Evolutionary conservation across 1,140 invertebrate species (phyloP), one percentile per base, ranked within the genome.

Genomic region (Atta texana): DNA sequence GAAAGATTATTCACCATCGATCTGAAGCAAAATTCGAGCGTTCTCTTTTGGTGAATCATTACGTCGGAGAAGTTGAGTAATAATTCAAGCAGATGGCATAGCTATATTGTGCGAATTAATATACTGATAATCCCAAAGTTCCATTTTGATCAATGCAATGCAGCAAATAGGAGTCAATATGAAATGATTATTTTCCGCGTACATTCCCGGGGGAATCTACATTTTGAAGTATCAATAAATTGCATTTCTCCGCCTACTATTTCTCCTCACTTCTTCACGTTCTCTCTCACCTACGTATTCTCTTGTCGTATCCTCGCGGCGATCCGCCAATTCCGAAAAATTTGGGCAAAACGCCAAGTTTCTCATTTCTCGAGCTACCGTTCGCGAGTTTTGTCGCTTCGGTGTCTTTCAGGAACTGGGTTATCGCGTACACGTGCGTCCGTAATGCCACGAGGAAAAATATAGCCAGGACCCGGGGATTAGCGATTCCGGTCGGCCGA

Each of bases 301-400:
- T 59, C 16, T 63, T 57, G n/a, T 34, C 34, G 55, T 28, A 5
- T 1, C 21, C 55, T 59, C 72, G 12, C 71, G 24, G 34, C 57
- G 34, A 77, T 28, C 51, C 10, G 39, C 21, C 51, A n/a, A 18
- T 86, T 49, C 72, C 24, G 53, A 76, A 53, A 72, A 82, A 86
- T 88, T 76, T 44, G 34, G 53, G 71, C 77, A 72, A 81, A 66
- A 87, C 75, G 57, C 87, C 88, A 89, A 71, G 57, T 18, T 10
- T 28, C 75, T 77, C 75, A n/a, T 64, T 63, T 44, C 74, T 16
- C 51, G 57, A 72, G 16, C 53, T 44, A 24, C 21, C 51, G n/a
- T 31, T 31, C 66, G 87, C 51, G 85, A 76, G 57, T 86, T 44
- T 68, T 39, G 87, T 87, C 87, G 49, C 71, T 57, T 44, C 44